Conservation (phyloP, 2,797 vertebrate genomes). For the Paedocypris micromegethes region DNA sequence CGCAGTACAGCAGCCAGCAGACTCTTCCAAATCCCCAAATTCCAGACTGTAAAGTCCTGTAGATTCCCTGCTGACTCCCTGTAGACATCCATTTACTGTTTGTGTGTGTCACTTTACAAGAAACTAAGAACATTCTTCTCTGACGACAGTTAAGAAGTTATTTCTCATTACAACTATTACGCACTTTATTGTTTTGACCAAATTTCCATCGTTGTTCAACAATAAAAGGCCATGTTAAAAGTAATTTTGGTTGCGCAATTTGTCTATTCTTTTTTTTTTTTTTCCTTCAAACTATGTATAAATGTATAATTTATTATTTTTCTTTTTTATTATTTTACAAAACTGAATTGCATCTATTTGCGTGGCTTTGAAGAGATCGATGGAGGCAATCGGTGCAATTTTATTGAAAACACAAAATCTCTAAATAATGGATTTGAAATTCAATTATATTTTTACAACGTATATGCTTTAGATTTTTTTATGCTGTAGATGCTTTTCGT, state of each 20-base stretch:
- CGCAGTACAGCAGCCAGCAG: constrained; percentile 46
- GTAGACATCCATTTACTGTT: constrained; percentile 5
- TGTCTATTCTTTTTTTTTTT: background rate
- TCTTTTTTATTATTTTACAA: no score
- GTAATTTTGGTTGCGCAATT: background rate
- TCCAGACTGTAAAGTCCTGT: constrained; percentile 75
- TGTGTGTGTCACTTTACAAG: constrained; percentile 34
- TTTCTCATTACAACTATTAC: constrained; percentile 1
- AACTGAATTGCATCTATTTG: no score
- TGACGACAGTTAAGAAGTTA: constrained; percentile 20
- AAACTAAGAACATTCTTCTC: background rate
- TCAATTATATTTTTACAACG: no score
- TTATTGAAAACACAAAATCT: no score
- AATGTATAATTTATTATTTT: no score
- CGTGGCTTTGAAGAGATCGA: no score
- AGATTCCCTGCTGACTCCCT: constrained; percentile 30
- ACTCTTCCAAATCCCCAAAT: constrained; percentile 58
- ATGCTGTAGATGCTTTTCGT: no score
- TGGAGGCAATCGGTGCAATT: no score
- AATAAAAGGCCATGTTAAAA: constrained; percentile 39
- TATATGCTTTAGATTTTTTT: no score
- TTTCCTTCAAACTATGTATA: no score
- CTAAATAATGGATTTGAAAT: no score
- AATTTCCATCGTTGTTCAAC: constrained; percentile 23
- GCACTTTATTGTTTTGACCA: constrained; percentile 34